Evolutionary conservation across 2,113 vertebrate species (phyloP).

Genomic region (Uropsilus gracilis): DNA sequence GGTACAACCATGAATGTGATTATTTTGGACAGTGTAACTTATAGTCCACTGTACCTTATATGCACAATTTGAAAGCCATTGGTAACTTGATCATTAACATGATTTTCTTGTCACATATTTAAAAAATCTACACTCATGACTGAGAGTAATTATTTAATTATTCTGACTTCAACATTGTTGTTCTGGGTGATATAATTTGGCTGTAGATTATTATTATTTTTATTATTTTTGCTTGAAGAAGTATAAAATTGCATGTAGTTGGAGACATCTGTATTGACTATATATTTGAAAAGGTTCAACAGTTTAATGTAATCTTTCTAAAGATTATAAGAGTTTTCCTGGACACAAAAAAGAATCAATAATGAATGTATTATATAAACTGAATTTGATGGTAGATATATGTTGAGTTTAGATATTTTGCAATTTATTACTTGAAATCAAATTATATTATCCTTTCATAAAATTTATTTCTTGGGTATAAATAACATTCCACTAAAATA

Average conservation of each 20-base stretch:
- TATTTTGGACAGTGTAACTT: not conserved
- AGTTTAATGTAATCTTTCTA: conserved; percentile 73
- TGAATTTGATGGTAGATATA: conserved; percentile 62
- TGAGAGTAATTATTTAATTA: conserved; percentile 26
- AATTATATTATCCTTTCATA: conserved; percentile 50
- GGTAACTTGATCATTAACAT: conserved; percentile 30
- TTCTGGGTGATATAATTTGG: not conserved
- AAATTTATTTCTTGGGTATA: not conserved
- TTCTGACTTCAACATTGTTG: conserved; percentile 28
- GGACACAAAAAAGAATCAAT: conserved; percentile 61
- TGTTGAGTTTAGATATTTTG: conserved; percentile 32
- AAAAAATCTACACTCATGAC: conserved; percentile 42
- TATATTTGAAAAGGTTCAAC: conserved; percentile 55
- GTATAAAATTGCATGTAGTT: conserved; percentile 38
- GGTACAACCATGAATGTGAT: not conserved
- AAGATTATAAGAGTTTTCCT: conserved; percentile 46
- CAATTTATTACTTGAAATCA: conserved; percentile 56
- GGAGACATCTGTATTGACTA: conserved; percentile 67
- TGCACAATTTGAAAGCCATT: conserved; percentile 43
- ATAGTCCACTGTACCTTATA: conserved; percentile 14
- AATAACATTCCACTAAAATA: conserved; percentile 5
- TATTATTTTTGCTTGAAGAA: conserved; percentile 60
- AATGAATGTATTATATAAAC: conserved; percentile 47
- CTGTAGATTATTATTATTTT: conserved; percentile 52
- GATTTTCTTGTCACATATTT: conserved; percentile 42